Base-by-base conservation (phyloP, 2,113 vertebrate genomes). In the Lates calcarifer region DNA sequence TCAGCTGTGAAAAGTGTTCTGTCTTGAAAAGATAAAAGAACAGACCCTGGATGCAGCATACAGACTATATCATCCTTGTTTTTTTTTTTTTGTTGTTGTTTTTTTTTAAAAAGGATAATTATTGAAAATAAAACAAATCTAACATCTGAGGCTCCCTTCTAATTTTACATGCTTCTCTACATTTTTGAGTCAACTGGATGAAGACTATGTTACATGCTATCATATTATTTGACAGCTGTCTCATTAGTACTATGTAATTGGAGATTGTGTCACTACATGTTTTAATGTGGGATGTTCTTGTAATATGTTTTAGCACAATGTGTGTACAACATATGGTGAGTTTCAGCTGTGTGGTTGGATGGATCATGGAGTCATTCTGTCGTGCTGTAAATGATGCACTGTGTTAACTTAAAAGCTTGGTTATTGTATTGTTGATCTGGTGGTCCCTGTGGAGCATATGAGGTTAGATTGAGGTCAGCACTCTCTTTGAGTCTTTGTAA, bases 391-490 rank as follows among this genome's bases (percentile, higher is more conserved):
- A 13, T 53, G 43, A 47, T 56, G 31, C 72, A 37, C 12, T 11
- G 33, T 13, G 33, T 72, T 31, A 53, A 61, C 8, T 45, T 37
- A 45, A 77, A 65, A 49, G 77, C 65, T 41, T 3, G 35, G 37
- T 41, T 57, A 39, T 33, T n/a, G 63, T 35, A 1, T 10, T 57
- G 28, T 58, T 37, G 31, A 28, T 70, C 17, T 37, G 31, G n/a
- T 41, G 35, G 55, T 70, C 60, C 77, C 49, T 56, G 61, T 24
- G 26, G 45, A 51, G 7, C 10, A 5, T 29, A 11, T 56, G 58
- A 72, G 74, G 79, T 87, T 61, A 82, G 49, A 18, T 29, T 33
- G 68, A 85, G 82, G 79, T 74, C 84, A 81, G 33, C 56, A 0
- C 67, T 63, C 72, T 64, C 39, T 56, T 35, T 49, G 35, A 66